Percentiles rank a stretch among this genome's conserved stretches.
These are phyloP conservation scores for Callimorpha dominula DNA, from an alignment of 2,888 invertebrate species.

Conservation along the genomic window DNA sequence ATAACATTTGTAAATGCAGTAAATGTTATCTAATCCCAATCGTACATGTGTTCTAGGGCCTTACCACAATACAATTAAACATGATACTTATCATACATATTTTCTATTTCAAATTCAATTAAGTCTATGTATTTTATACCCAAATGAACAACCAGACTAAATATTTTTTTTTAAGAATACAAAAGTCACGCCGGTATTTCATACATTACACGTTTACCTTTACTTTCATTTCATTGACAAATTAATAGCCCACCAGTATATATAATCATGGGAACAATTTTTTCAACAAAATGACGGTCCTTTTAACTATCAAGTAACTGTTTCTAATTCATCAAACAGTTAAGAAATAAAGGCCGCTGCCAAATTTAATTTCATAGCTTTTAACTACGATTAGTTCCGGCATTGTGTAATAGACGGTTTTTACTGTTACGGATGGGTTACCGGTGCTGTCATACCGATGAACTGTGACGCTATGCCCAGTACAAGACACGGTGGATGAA, in stretches of 20 bases:
- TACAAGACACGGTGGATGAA: not conserved
- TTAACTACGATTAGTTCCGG: constrained; percentile 45
- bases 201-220: not conserved
- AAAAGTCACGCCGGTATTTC: not conserved
- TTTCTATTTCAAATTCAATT: too few relatives aligned
- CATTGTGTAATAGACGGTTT: constrained; percentile 47
- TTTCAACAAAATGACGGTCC: constrained; percentile 1
- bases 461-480: constrained; percentile 29
- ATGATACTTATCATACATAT: too few relatives aligned
- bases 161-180: not conserved
- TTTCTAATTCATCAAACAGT: constrained; percentile 43
- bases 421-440: constrained; percentile 40
- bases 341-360: constrained; percentile 39
- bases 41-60: too few relatives aligned
- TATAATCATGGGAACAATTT: constrained; percentile 29
- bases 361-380: constrained; percentile 57
- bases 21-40: too few relatives aligned
- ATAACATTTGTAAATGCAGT: too few relatives aligned
- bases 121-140: too few relatives aligned
- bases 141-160: too few relatives aligned
- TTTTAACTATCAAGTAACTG: constrained; percentile 38
- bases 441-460: constrained; percentile 18
- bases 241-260: not conserved
- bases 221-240: not conserved
- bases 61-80: too few relatives aligned